Evolutionary conservation across 2,797 vertebrate genomes (phyloP), one percentile per base, ranked within the genome.

Genomic region (Sebastes alutus): DNA sequence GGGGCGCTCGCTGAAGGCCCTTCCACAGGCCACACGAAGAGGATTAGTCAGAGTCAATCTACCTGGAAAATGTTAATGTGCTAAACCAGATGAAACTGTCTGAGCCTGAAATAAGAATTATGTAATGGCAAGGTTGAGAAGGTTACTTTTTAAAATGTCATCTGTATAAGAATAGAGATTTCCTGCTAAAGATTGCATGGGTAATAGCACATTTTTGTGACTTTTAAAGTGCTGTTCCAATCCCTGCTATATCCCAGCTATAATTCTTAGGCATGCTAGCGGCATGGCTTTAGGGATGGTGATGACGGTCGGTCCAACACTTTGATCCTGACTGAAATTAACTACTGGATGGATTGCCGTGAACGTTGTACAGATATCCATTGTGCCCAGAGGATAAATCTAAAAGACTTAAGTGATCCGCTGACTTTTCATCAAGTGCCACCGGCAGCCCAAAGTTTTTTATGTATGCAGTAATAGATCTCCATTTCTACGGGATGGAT

Each of bases 41-140:
- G 85, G 90, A 93, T 94, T 92, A 93, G 87, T 80, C 78, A 22
- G 75, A 84, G 77, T 66, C 75, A 90, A 80, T 90, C 82, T 86
- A 80, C 85, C 77, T 87, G 78, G 67, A 77, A 92, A 87, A 91
- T 87, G 84, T 84, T 88, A 87, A 92, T 89, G 83, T 82, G 80
- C 67, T 72, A 35, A 88, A 89, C 56, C 80, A 87, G 78, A 90
- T 88, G 77, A 88, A 84, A 81, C 73, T 68, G 70, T 74, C 84
- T 85, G 70, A 79, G 82, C 33, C 75, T 78, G 78, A 82, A 88
- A 81, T 86, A 77, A 80, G 79, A 89, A 78, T 83, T 75, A 82
- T 64, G 68, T 73, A 78, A 87, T 63, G 65, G 62, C 56, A 71
- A 32, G 75, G 72, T 72, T 62, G 69, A 79, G 84, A 70, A 81